phyloP scores from a whole-genome alignment of 2,797 vertebrate species.

The Gadopsis bispinosus region DNA sequence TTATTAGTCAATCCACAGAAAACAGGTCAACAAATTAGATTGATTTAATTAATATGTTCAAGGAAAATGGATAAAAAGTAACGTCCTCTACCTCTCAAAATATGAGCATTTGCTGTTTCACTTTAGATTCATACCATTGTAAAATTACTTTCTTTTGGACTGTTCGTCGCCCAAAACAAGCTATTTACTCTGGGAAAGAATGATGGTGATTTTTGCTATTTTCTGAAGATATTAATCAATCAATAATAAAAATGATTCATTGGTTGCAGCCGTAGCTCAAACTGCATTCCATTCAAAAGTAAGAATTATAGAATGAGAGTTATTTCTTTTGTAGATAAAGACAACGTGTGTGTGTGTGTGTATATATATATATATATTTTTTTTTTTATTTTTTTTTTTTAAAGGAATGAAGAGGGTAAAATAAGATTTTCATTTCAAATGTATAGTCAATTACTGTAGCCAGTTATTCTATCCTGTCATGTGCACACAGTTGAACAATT shows the following conservation, averaged over 20 bases:
- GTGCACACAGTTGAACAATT: slow-evolving; percentile 18
- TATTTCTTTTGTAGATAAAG: slow-evolving; percentile 7
- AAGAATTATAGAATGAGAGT: background rate
- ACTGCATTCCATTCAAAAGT: background rate
- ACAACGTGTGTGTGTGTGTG: no score
- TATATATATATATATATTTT: no score
- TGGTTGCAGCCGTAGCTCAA: background rate
- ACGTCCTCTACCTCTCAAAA: background rate
- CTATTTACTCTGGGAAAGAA: background rate
- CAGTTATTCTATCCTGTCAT: slow-evolving; percentile 4
- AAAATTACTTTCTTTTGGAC: background rate
- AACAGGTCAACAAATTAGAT: background rate
- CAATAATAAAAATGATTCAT: background rate
- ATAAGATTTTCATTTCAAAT: slow-evolving; percentile 15
- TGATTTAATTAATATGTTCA: background rate
- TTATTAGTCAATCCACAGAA: background rate
- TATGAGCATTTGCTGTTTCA: background rate
- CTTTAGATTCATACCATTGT: background rate
- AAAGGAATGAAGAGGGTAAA: background rate
- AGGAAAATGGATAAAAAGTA: background rate
- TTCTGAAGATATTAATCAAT: background rate
- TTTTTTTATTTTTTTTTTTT: no score
- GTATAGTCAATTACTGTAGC: background rate
- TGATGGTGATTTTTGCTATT: background rate
- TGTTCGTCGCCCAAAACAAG: background rate